Evolutionary conservation across 2,113 vertebrate species (phyloP), one percentile per base, ranked within the genome.

Genomic region (Eleginops maclovinus): DNA sequence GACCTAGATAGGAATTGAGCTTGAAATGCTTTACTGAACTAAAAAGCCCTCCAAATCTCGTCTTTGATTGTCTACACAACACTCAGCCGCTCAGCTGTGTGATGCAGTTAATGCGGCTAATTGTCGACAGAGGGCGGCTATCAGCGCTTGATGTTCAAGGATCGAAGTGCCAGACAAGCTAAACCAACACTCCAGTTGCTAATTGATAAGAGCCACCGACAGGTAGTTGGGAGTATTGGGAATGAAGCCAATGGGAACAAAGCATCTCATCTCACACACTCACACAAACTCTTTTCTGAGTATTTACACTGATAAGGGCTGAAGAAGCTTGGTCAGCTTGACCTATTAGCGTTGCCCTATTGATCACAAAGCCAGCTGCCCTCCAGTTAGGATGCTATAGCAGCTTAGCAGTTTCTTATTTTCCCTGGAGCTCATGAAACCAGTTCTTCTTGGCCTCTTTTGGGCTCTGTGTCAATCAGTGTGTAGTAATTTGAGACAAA

Each of bases 101-200:
- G 21, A 77, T 47, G 54, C 51, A 40, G 69, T 46, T 83, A 85
- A 86, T 77, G 64, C 22, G 40, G 70, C 80, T 81, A 76, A 89
- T 92, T 79, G 84, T 68, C 67, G 40, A 55, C 64, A 10, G 43
- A 59, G 31, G 22, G 59, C 46, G n/a, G 56, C 28, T 76, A 77
- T 66, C 70, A 63, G 62, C 65, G 60, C 77, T 82, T 21, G 64
- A 70, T 65, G 82, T 79, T 50, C 56, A 64, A 84, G 59, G 60
- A 69, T 31, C 11, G 0, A 76, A 76, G 74, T 31, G 67, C 63
- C 55, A 43, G 41, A 74, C 46, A 8, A 65, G 50, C 73, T 62
- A 56, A 84, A 87, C 63, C 44, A 46, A 21, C 81, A 58, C 80
- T 68, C n/a, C 64, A 41, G 49, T 74, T 10, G 53, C 14, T 56